Conservation (phyloP, 1,140 invertebrate genomes). For the Vanessa tameamea region DNA sequence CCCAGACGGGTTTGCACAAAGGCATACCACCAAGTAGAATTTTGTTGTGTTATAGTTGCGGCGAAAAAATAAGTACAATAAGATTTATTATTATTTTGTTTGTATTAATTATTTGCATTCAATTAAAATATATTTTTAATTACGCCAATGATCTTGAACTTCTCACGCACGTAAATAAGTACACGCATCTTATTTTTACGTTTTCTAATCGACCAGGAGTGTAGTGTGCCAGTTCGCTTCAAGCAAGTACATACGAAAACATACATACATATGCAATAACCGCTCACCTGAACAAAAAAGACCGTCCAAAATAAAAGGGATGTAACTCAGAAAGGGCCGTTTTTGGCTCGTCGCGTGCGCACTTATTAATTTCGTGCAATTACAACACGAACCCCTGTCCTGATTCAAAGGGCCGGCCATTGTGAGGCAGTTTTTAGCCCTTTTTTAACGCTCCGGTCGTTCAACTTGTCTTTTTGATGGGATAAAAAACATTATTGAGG, state of each 20-base stretch:
- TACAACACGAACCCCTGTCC: conserved; percentile 26
- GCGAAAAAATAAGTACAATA: too few relatives aligned
- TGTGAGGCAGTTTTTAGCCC: conserved; percentile 43
- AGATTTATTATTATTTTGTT: too few relatives aligned
- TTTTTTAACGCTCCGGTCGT: conserved; percentile 54
- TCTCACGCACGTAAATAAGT: too few relatives aligned
- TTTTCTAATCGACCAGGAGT: too few relatives aligned
- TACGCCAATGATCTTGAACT: too few relatives aligned
- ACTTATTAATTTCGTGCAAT: conserved; percentile 39
- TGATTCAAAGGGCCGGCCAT: conserved; percentile 26
- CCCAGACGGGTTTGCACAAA: too few relatives aligned
- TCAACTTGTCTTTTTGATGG: conserved; percentile 62
- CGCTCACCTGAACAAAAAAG: conserved; percentile 20
- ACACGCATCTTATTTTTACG: too few relatives aligned
- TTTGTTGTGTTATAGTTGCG: too few relatives aligned
- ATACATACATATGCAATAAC: conserved; percentile 8
- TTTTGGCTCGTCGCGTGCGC: conserved; percentile 39
- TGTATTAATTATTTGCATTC: too few relatives aligned
- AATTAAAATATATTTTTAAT: too few relatives aligned
- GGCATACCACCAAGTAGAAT: too few relatives aligned
- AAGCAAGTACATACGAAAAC: not conserved
- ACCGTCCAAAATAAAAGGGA: conserved; percentile 15
- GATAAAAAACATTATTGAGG: conserved; percentile 42
- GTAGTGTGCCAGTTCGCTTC: not conserved
- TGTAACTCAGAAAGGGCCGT: conserved; percentile 11